Percentiles rank a stretch among this genome's conserved stretches.
phyloP scores from a whole-genome alignment of 2,888 invertebrate species.

The Drosophila aldrichi region DNA sequence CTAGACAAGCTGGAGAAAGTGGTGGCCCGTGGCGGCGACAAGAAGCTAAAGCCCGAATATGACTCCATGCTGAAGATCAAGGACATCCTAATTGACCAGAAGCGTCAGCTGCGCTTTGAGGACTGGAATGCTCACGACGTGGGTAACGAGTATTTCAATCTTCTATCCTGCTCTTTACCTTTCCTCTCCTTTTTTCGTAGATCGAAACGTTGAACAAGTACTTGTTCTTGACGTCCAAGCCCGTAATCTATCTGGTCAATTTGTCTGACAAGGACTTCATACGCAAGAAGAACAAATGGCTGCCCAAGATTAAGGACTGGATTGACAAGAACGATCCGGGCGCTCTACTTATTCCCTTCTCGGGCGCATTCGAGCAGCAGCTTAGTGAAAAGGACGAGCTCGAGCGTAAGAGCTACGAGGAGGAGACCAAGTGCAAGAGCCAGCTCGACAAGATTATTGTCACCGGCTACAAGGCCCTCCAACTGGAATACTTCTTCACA shows the following conservation, averaged over 20 bases:
- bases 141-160: conserved; percentile 79
- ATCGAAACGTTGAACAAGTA: conserved; percentile 98
- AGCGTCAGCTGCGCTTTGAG: conserved; percentile 96
- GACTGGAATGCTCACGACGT: conserved; percentile 98
- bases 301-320: conserved; percentile 98
- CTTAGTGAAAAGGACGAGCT: conserved; percentile 93
- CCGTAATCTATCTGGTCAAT: conserved; percentile 98
- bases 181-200: conserved; percentile 86
- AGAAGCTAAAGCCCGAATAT: conserved; percentile 97
- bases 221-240: conserved; percentile 98
- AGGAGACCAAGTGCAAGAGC: conserved; percentile 93
- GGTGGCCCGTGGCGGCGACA: conserved; percentile 94
- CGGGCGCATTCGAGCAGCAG: conserved; percentile 95
- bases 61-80: conserved; percentile 95
- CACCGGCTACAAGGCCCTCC: conserved; percentile 98
- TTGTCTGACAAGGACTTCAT: conserved; percentile 99
- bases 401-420: conserved; percentile 91
- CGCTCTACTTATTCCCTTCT: conserved; percentile 97
- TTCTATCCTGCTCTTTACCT: background rate
- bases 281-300: conserved; percentile 99
- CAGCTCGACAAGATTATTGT: conserved; percentile 98
- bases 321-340: conserved; percentile 98
- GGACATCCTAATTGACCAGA: conserved; percentile 92
- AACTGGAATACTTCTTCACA: conserved; percentile 99
- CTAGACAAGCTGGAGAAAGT: conserved; percentile 95